Base-by-base conservation (phyloP, 2,888 invertebrate genomes). In the Idaea dimidiata region DNA sequence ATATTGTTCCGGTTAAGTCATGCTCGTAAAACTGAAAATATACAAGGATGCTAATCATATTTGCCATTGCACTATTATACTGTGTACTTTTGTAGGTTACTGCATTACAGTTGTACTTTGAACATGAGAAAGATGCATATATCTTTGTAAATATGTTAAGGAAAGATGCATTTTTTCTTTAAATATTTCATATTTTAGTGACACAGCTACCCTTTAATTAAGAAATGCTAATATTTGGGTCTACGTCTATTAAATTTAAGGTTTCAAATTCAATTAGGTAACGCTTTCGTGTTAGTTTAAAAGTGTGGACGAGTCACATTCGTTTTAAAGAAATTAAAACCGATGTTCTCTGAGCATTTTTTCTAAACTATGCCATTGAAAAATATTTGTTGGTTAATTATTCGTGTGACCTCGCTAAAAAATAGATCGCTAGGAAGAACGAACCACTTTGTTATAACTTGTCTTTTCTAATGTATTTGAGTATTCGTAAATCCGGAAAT, bases 341-440 rank as follows among this genome's bases (percentile, higher is more conserved):
- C 5, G 66, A 64, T 64, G 59, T 64, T 58, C 63, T 60, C 53
- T 1, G 24, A 60, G 53, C 57, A 60, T 57, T 60, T 59, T 60
- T 16, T 17, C 6, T 31, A 59, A 43, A 32, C 53, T 58, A 59
- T 24, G 43, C 59, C 55, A 60, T 57, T 58, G 31, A 59, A 65
- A 60, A 58, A 58, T 53, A 56, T 57, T 59, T 59, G 57, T 60
- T 67, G 6, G 66, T 76, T 69, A 72, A 73, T 61, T 73, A 73
- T 71, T 68, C 59, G 59, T 55, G 57, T 59, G 68, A 68, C 71
- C 71, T 74, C 66, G 69, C 59, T 65, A 57, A 59, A 60, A 65
- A 67, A 71, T 65, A 66, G 57, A 24, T 64, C 56, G 59, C 58
- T 43, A 62, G 31, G 58, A 16, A 63, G 43, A 43, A 43, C 43